Percentiles rank a stretch among this genome's conserved stretches.
Conservation (phyloP, 2,797 vertebrate genomes). For the Neopelma chrysocephalum region DNA sequence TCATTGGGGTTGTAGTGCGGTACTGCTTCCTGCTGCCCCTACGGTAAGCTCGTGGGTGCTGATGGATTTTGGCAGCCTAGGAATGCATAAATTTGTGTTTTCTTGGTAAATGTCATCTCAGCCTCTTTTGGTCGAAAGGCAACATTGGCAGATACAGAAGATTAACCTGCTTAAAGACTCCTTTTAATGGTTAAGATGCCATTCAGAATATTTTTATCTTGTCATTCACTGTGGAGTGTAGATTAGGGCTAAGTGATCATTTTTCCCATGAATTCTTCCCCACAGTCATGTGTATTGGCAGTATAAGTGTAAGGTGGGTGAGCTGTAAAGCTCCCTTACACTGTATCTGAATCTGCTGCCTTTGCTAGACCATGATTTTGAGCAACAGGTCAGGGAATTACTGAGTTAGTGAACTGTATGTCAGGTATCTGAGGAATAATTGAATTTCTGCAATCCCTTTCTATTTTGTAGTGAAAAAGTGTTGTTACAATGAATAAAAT, state of each 20-base stretch:
- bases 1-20: conserved; percentile 86
- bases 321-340: background rate
- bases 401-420: background rate
- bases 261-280: background rate
- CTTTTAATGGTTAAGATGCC: background rate
- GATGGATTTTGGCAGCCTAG: background rate
- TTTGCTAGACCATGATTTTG: background rate
- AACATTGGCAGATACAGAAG: background rate
- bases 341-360: background rate
- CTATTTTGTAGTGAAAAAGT: background rate
- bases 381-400: background rate
- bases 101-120: background rate
- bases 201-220: background rate
- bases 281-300: background rate
- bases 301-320: background rate
- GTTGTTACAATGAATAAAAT: background rate
- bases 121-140: background rate
- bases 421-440: background rate
- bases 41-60: conserved; percentile 75
- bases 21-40: conserved; percentile 90
- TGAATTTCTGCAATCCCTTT: background rate
- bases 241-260: background rate
- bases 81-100: accelerated
- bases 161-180: background rate
- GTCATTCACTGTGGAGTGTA: background rate